These are phyloP conservation scores for Palloptera scutellata DNA, from an alignment of 2,888 invertebrate species.

Conservation along the genomic window DNA sequence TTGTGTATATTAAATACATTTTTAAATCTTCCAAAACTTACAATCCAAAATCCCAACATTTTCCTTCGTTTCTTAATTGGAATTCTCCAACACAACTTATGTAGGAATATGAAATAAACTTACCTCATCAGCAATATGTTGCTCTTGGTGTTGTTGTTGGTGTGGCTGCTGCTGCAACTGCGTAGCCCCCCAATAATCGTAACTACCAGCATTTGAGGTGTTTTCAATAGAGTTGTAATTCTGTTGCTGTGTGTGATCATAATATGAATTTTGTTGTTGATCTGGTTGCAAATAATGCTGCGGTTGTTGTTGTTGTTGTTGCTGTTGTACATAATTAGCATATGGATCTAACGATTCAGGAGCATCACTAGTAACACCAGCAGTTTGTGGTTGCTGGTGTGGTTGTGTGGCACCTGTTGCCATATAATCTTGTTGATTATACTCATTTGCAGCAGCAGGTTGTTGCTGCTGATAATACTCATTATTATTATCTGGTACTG, in stretches of 20 bases:
- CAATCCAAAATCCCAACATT: not conserved
- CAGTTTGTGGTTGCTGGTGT: conserved; percentile 35
- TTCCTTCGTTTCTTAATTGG: conserved; percentile 27
- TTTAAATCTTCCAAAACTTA: not conserved
- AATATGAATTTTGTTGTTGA: conserved; percentile 34
- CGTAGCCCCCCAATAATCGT: conserved; percentile 32
- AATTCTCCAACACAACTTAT: not conserved
- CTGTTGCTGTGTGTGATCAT: conserved; percentile 27
- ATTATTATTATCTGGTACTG: not conserved
- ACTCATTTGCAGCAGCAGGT: conserved; percentile 26
- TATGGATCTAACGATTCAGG: conserved; percentile 15
- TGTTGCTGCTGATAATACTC: conserved; percentile 34
- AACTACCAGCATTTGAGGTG: conserved; percentile 6
- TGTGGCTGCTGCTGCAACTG: conserved; percentile 30
- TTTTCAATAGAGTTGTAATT: conserved; percentile 7
- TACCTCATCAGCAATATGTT: conserved; percentile 32
- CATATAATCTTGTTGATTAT: conserved; percentile 35
- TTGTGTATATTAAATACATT: not conserved
- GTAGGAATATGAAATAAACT: not conserved
- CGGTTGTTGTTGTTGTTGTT: conserved; percentile 18
- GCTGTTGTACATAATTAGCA: conserved; percentile 31
- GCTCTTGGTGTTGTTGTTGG: conserved; percentile 27
- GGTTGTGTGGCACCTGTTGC: not conserved
- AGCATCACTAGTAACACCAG: not conserved
- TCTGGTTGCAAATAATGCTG: conserved; percentile 29